Evolutionary conservation across 2,797 vertebrate genomes (phyloP), one percentile per base, ranked within the genome.

Genomic region (Cephalopachus bancanus): DNA sequence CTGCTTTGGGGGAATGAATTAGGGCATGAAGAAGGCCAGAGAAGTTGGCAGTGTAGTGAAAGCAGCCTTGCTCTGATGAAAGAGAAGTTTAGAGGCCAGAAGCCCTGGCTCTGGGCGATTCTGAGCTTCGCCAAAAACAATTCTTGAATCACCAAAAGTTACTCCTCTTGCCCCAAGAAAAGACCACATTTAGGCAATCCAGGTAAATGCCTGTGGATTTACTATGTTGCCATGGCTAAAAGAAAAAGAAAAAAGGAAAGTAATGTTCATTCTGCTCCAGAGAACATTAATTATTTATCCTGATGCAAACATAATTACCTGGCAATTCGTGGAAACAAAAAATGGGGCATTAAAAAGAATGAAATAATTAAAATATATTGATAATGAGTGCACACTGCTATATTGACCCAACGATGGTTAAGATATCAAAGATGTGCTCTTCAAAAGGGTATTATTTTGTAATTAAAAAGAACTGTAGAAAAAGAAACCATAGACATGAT

Each of bases 381-480:
- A 94, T 98, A 98, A 98, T 94, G 95, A 98, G 92, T 91, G 55
- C 94, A 94, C 92, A 91, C 93, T 95, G 84, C 87, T 96, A 84
- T 97, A 97, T 98, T 98, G 98, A 97, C 97, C 97, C 97, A 98
- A 97, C 28, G 93, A 93, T 95, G 53, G 98, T 91, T 83, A 97
- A 98, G 96, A 98, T 98, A 98, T 98, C 98, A 98, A 98, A 98
- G 98, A 95, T 16, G 59, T 91, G 69, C 88, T 97, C 96, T 98
- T 98, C 98, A 98, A 97, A 97, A 97, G 97, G 98, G 78, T 98
- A 96, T 98, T 98, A 98, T 98, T 98, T 98, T 97, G 97, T 98
- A 98, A 98, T 98, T 98, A 98, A 98, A 98, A 98, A 97, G 97
- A 98, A 97, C 97, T 97, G 98, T 95, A 98, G 97, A 97, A 98